These are phyloP conservation scores for Megalopta genalis DNA, from an alignment of 1,140 invertebrate genomes.

Conservation along the genomic window DNA sequence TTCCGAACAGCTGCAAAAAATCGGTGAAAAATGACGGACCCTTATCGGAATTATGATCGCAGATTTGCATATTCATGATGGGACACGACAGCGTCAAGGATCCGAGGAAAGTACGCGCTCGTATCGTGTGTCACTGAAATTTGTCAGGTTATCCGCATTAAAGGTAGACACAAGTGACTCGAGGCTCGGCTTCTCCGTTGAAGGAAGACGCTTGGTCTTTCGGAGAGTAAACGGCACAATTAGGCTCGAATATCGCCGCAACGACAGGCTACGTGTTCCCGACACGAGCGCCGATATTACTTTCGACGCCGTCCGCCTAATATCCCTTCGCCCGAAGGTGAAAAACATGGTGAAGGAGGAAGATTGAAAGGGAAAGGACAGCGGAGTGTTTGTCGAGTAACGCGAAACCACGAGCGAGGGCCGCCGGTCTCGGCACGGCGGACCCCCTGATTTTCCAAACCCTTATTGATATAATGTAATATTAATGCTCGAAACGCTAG, in stretches of 20 bases:
- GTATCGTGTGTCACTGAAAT: too few relatives aligned
- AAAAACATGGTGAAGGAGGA: slow-evolving; percentile 61
- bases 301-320: slow-evolving; percentile 63
- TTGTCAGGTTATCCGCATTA: too few relatives aligned
- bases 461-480: slow-evolving; percentile 79
- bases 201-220: background rate
- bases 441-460: slow-evolving; percentile 77
- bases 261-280: slow-evolving; percentile 25
- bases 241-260: slow-evolving; percentile 21
- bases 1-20: too few relatives aligned
- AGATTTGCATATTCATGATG: too few relatives aligned
- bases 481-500: slow-evolving; percentile 78
- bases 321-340: slow-evolving; percentile 69
- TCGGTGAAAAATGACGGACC: too few relatives aligned
- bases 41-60: too few relatives aligned
- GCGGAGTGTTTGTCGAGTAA: slow-evolving; percentile 78
- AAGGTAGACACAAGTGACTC: background rate
- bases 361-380: slow-evolving; percentile 60
- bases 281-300: slow-evolving; percentile 48
- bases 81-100: too few relatives aligned
- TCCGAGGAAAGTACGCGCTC: too few relatives aligned
- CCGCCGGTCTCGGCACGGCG: slow-evolving; percentile 59
- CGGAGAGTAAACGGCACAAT: slow-evolving; percentile 15
- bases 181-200: background rate
- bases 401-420: slow-evolving; percentile 73